Evolutionary conservation across 1,140 invertebrate species (phyloP).

Genomic region (Aplysia californica): DNA sequence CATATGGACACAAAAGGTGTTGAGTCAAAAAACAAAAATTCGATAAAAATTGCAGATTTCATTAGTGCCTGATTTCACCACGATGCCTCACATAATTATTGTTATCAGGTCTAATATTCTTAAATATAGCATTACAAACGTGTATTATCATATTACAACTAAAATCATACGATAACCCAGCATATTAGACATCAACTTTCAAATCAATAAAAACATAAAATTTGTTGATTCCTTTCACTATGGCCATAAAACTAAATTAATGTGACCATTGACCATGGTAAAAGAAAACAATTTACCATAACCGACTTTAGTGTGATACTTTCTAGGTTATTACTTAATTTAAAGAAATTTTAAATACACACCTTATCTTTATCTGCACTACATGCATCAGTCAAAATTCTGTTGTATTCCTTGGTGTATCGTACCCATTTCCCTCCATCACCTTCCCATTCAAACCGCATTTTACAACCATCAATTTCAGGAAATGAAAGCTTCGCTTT

Average conservation of each 20-base stretch:
- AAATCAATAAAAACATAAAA: neutral
- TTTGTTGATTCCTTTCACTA: neutral
- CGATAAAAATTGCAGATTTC: too few species aligned
- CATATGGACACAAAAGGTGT: too few species aligned
- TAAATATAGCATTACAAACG: too few species aligned
- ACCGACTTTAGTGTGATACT: neutral
- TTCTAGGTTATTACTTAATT: neutral
- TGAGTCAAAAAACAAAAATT: too few species aligned
- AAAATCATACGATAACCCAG: too few species aligned
- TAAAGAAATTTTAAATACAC: constrained; percentile 23
- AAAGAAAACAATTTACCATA: neutral
- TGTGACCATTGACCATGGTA: neutral
- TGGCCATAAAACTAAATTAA: neutral
- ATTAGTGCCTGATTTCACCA: too few species aligned
- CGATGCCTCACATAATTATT: too few species aligned
- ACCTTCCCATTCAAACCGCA: constrained; percentile 55
- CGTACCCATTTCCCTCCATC: constrained; percentile 48
- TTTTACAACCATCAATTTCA: constrained; percentile 16
- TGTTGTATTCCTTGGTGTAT: constrained; percentile 37
- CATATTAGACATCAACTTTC: neutral
- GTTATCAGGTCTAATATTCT: too few species aligned
- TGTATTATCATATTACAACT: too few species aligned
- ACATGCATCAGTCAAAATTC: constrained; percentile 35
- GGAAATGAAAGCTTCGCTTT: neutral
- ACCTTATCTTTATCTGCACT: constrained; percentile 38